A percentile compares a stretch with the other conserved stretches of the same genome.
Conservation (phyloP, 2,888 invertebrate genomes). For the Stictocephala bisonia region DNA sequence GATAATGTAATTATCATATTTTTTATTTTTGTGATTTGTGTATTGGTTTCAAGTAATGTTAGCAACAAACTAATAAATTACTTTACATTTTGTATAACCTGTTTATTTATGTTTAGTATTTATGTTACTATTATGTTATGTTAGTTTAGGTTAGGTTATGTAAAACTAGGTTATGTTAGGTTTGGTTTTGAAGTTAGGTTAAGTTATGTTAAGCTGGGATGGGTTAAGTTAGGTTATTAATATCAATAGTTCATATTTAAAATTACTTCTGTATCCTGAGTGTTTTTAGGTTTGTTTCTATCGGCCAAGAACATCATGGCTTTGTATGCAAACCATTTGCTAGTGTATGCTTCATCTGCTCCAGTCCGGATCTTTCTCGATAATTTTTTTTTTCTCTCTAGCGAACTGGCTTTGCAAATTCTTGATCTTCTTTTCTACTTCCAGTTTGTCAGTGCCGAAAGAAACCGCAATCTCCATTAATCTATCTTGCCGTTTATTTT, state of each 20-base stretch:
- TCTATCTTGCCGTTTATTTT: conserved; percentile 45
- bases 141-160: too few relatives aligned
- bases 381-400: conserved; percentile 40
- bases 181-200: too few relatives aligned
- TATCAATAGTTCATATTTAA: background rate
- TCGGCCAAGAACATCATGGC: conserved; percentile 37
- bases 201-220: too few relatives aligned
- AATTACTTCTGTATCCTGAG: background rate
- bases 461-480: conserved; percentile 45
- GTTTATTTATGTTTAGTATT: too few relatives aligned
- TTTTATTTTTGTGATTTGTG: too few relatives aligned
- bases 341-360: conserved; percentile 14
- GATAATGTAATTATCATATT: background rate
- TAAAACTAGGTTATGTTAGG: too few relatives aligned
- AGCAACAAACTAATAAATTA: too few relatives aligned
- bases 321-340: conserved; percentile 48
- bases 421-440: conserved; percentile 49
- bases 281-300: conserved; percentile 19
- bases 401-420: conserved; percentile 44
- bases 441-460: conserved; percentile 43
- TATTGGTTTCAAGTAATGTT: too few relatives aligned
- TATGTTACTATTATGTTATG: too few relatives aligned
- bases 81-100: too few relatives aligned
- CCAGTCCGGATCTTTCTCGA: background rate
- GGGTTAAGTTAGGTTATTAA: background rate